Percentiles rank a stretch among this genome's conserved stretches.
Conservation (phyloP, 2,888 invertebrate genomes). For the Anthoptus insignis region DNA sequence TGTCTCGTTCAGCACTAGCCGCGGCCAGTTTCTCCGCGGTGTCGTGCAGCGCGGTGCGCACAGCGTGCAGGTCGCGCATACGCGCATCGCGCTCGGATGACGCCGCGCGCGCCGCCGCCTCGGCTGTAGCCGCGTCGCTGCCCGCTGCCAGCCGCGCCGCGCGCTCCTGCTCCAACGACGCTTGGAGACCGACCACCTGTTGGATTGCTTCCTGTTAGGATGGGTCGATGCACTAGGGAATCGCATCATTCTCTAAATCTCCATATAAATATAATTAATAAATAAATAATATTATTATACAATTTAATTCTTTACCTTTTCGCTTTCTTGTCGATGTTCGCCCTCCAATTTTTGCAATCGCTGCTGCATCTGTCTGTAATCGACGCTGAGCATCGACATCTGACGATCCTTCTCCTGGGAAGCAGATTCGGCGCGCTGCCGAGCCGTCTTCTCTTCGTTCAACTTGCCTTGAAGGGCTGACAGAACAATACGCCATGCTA, state of each 20-base stretch:
- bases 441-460: slow-evolving; percentile 95
- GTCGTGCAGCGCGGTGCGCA: slow-evolving; percentile 74
- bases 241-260: too few species aligned
- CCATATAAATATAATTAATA: too few species aligned
- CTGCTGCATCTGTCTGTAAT: slow-evolving; percentile 97
- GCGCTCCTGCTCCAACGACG: slow-evolving; percentile 97
- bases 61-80: slow-evolving; percentile 72
- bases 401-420: slow-evolving; percentile 98
- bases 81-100: slow-evolving; percentile 82
- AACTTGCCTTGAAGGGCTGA: slow-evolving; percentile 96
- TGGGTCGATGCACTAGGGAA: too few species aligned
- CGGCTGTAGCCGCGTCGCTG: slow-evolving; percentile 91
- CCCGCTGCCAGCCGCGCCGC: slow-evolving; percentile 94
- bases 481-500: slow-evolving; percentile 20
- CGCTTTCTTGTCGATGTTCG: slow-evolving; percentile 96
- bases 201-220: too few species aligned
- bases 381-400: slow-evolving; percentile 97
- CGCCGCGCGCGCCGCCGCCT: slow-evolving; percentile 75
- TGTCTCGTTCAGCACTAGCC: slow-evolving; percentile 68
- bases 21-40: slow-evolving; percentile 78
- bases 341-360: slow-evolving; percentile 96
- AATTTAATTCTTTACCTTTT: too few species aligned
- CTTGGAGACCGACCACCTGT: slow-evolving; percentile 91
- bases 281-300: too few species aligned
- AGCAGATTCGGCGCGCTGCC: slow-evolving; percentile 95